A percentile compares a stretch with the other conserved stretches of the same genome.
phyloP scores from a whole-genome alignment of 2,888 invertebrate species.

The Chymomyza amoena region DNA sequence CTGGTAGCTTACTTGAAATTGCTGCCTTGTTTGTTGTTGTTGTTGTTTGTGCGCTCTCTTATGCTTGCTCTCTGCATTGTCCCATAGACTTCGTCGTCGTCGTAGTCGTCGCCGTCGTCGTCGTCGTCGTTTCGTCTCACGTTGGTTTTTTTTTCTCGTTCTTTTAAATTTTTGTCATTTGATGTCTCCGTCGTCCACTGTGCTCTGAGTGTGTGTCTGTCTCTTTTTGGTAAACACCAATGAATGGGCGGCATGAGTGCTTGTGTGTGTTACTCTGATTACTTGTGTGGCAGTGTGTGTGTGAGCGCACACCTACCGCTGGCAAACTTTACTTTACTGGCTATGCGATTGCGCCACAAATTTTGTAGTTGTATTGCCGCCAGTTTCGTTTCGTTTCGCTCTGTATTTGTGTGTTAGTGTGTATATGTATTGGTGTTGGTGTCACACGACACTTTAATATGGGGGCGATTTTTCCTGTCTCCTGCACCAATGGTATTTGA shows the following conservation, averaged over 20 bases:
- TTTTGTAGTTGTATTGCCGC: conserved; percentile 10
- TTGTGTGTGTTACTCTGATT: conserved; percentile 10
- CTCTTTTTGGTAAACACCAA: conserved; percentile 58
- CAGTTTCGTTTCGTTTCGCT: conserved; percentile 45
- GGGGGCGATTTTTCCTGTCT: conserved; percentile 70
- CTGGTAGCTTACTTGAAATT: conserved; percentile 6
- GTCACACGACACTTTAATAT: conserved; percentile 71
- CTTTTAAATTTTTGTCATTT: conserved; percentile 71
- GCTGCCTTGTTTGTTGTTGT: conserved; percentile 3
- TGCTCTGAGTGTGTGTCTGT: conserved; percentile 56
- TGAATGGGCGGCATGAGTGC: conserved; percentile 42
- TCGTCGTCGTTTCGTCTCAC: conserved; percentile 13
- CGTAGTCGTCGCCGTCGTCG: conserved; percentile 36
- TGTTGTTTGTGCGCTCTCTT: conserved; percentile 23
- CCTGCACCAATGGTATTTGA: conserved; percentile 73
- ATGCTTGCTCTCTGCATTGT: conserved; percentile 10
- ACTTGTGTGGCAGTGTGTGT: conserved; percentile 38
- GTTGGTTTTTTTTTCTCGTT: conserved; percentile 40
- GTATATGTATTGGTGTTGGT: conserved; percentile 37
- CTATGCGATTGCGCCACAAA: conserved; percentile 47
- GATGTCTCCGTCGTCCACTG: conserved; percentile 48
- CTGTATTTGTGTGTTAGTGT: conserved; percentile 30
- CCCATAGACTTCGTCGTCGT: conserved; percentile 21
- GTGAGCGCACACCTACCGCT: conserved; percentile 40
- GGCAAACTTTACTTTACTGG: conserved; percentile 33